Conservation (phyloP, 1,140 invertebrate genomes). For the Bombus haemorrhoidalis region DNA sequence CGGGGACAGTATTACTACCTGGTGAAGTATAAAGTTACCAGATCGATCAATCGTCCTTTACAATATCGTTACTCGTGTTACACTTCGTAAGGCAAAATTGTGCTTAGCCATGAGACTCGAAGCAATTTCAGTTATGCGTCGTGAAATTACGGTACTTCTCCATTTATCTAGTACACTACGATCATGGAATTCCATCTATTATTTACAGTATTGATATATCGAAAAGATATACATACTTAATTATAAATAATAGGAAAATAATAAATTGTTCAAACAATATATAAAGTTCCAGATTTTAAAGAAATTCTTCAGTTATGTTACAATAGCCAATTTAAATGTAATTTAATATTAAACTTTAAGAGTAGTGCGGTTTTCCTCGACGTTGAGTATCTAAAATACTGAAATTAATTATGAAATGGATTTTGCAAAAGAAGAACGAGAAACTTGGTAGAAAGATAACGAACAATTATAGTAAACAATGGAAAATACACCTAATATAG, state of each 20-base stretch:
- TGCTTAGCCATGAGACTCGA: not conserved
- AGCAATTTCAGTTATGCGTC: not conserved
- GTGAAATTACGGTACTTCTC: not conserved
- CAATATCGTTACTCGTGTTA: slow-evolving; percentile 42
- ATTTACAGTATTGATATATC: not conserved
- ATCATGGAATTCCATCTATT: not conserved
- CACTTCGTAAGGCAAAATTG: slow-evolving; percentile 26
- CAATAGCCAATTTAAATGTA: too few species aligned
- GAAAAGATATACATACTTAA: not conserved
- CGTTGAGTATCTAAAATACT: too few species aligned
- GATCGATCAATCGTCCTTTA: slow-evolving; percentile 48
- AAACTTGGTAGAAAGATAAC: too few species aligned
- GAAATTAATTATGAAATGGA: too few species aligned
- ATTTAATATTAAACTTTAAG: too few species aligned
- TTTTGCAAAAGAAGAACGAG: too few species aligned
- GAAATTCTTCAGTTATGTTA: too few species aligned
- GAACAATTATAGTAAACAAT: too few species aligned
- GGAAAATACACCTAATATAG: too few species aligned
- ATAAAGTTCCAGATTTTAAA: not conserved
- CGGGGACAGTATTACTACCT: slow-evolving; percentile 34
- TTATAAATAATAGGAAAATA: too few species aligned
- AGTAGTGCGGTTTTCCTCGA: too few species aligned
- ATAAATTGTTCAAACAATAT: not conserved
- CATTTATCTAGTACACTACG: not conserved
- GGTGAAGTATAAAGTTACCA: slow-evolving; percentile 48